Percentiles rank a stretch among this genome's conserved stretches.
phyloP scores from a whole-genome alignment of 53 echinoderm and acorn worm species.

The Temnopleurus reevesii region DNA sequence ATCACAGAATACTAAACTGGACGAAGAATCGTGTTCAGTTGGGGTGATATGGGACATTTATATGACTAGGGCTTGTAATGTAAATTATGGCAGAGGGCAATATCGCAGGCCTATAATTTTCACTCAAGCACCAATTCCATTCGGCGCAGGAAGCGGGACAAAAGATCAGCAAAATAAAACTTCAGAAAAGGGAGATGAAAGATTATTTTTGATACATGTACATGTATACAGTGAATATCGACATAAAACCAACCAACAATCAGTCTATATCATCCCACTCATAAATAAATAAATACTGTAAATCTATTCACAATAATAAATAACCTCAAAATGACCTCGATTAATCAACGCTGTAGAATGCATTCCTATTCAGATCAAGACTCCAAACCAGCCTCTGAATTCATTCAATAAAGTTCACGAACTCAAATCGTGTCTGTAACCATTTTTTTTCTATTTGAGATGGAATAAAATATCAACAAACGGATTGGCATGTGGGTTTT shows the following conservation, averaged over 20 bases:
- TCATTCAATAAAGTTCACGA: background rate
- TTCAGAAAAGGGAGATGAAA: no score
- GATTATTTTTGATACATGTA: no score
- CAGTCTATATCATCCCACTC: background rate
- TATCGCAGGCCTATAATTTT: no score
- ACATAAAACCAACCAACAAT: background rate
- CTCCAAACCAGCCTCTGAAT: background rate
- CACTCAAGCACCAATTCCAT: no score
- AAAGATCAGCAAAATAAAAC: no score
- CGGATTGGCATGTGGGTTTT: background rate
- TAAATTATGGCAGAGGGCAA: no score
- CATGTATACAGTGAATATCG: background rate
- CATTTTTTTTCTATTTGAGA: no score
- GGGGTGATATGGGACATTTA: no score
- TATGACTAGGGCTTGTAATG: no score
- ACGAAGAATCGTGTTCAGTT: no score
- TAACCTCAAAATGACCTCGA: background rate
- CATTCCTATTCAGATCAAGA: background rate
- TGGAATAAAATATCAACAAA: background rate
- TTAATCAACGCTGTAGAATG: constrained; percentile 3
- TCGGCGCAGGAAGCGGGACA: no score
- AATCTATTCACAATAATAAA: background rate
- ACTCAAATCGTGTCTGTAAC: background rate
- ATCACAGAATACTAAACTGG: no score
- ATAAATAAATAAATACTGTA: constrained; percentile 13